These are phyloP conservation scores for Ostrea edulis DNA, from an alignment of 1,140 invertebrate genomes.

Conservation along the genomic window DNA sequence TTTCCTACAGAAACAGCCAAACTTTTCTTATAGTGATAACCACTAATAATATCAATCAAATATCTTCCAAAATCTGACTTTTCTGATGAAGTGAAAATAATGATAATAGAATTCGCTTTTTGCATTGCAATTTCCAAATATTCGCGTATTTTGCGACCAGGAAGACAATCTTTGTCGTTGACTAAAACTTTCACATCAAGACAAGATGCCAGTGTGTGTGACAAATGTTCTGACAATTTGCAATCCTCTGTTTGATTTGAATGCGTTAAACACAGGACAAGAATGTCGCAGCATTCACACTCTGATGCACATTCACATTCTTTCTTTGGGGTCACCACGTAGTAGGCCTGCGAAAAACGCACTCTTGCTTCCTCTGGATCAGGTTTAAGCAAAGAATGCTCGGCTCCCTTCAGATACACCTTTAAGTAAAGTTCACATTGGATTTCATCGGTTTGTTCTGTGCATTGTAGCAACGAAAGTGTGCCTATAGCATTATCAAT, in stretches of 20 bases:
- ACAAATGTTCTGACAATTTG: neutral
- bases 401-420: neutral
- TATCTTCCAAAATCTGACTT: neutral
- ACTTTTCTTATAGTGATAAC: neutral
- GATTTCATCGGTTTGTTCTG: neutral
- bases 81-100: neutral
- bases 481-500: slow-evolving; percentile 7
- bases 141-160: neutral
- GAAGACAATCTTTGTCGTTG: neutral
- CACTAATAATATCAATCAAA: neutral
- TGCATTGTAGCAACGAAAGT: neutral
- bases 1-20: neutral
- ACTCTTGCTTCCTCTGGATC: neutral
- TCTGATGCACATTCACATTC: neutral
- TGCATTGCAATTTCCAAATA: neutral
- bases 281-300: neutral
- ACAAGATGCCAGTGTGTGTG: neutral
- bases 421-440: neutral
- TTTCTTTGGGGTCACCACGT: neutral
- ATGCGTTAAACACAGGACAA: neutral
- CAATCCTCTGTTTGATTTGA: neutral
- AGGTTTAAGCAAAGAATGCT: neutral
- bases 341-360: neutral
- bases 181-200: neutral
- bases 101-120: neutral